Base-by-base conservation (phyloP, 2,888 invertebrate species). In the Zele albiditarsus region DNA sequence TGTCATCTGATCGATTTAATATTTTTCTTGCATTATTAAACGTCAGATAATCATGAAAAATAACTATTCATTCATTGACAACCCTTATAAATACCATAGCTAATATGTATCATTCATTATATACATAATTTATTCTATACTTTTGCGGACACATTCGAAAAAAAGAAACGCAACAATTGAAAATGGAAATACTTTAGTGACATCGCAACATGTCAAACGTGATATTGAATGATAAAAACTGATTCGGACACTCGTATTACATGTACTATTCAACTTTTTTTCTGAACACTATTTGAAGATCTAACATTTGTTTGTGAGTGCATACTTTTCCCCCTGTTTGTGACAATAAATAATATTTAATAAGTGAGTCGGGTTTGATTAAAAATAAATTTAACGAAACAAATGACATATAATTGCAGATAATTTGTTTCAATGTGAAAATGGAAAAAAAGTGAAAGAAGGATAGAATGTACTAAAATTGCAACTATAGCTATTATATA, bases 61-160 rank as follows among this genome's bases (percentile, higher is more conserved):
- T 80, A 77, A 76, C 81, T 80, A 78, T 80, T 80, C 80, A 80
- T 8, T 71, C 79, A n/a, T n/a, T n/a, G 74, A 82, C 79, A 74
- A 80, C 77, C 78, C 73, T 77, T 66, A 82, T 82, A 82, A 79
- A 81, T 81, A 81, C 81, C 79, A 82, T 80, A 81, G 72, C 80
- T 80, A 80, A 80, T 38, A 74, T 80, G 74, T 79, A 81, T 76
- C 74, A 78, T 76, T 74, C 70, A 75, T 78, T 82, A 82, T 80
- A 77, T 82, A 81, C 81, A 81, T 79, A 79, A 60, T 78, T 76
- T 79, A 79, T 81, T 53, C 75, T 14, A 27, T 60, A 28, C 28
- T 60, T 1, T 27, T 14, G 12, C 27, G 16, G 27, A 27, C 12
- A 12, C 14, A 3, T 60, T 16, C 10, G 16, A 60, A 27, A 2